Evolutionary conservation across 2,888 invertebrate species (phyloP).

Genomic region (Eupithecia exiguata): DNA sequence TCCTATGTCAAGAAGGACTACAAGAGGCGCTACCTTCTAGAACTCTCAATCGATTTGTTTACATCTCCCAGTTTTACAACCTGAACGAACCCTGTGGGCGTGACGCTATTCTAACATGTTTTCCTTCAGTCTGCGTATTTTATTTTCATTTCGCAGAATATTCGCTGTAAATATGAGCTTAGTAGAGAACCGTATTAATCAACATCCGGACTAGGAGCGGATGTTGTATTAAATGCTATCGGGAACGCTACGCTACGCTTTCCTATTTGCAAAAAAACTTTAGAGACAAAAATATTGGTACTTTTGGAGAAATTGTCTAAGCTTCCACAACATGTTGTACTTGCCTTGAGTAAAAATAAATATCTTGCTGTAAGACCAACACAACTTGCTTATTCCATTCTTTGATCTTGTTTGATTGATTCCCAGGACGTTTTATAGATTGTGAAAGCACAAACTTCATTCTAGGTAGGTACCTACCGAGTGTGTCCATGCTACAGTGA

Average conservation of each 20-base stretch:
- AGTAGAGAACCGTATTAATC: neutral
- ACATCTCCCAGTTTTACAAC: constrained; percentile 36
- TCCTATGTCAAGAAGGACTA: neutral
- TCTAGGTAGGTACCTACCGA: too few relatives aligned
- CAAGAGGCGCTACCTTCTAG: neutral
- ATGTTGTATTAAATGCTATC: neutral
- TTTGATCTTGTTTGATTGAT: too few relatives aligned
- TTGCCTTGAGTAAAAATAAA: too few relatives aligned
- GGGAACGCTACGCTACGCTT: neutral
- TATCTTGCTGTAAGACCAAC: neutral
- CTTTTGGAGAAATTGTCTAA: neutral
- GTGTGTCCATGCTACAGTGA: too few relatives aligned
- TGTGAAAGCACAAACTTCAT: too few relatives aligned
- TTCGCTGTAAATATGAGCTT: neutral
- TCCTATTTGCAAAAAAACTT: neutral
- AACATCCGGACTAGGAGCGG: neutral
- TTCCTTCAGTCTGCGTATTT: neutral
- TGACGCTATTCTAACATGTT: constrained; percentile 45
- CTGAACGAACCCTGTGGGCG: neutral
- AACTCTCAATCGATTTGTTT: constrained; percentile 40
- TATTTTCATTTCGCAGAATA: neutral
- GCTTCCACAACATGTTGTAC: too few relatives aligned
- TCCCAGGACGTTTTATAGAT: too few relatives aligned
- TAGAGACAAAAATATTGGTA: neutral
- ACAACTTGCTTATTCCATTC: neutral